Evolutionary conservation across 1,140 invertebrate genomes (phyloP).

Genomic region (Drosophila hydei): DNA sequence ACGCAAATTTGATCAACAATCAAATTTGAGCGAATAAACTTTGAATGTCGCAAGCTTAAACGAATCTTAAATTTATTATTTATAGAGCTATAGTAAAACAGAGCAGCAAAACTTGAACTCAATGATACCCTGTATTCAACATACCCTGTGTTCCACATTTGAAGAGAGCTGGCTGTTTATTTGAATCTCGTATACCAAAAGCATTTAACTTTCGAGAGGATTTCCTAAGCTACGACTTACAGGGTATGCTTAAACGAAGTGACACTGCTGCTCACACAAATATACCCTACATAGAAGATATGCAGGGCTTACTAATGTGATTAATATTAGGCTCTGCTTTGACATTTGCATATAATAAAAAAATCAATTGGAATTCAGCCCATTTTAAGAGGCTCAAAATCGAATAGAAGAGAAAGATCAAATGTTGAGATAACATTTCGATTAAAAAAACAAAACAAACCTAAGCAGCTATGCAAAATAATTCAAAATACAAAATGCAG

Average conservation of each 20-base stretch:
- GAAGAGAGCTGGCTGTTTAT: too few relatives aligned
- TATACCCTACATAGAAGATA: too few relatives aligned
- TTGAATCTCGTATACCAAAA: too few relatives aligned
- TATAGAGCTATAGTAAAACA: neutral
- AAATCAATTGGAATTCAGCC: neutral
- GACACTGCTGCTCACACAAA: too few relatives aligned
- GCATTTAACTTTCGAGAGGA: too few relatives aligned
- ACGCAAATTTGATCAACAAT: constrained; percentile 42
- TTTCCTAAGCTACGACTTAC: too few relatives aligned
- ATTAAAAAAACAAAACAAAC: neutral
- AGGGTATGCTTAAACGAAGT: too few relatives aligned
- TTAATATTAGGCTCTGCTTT: too few relatives aligned
- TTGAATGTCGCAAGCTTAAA: constrained; percentile 18
- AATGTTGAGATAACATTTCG: neutral
- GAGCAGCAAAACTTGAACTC: neutral
- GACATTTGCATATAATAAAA: neutral
- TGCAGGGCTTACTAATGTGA: too few relatives aligned
- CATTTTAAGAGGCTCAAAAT: neutral
- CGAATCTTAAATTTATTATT: constrained; percentile 16
- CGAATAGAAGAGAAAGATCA: neutral
- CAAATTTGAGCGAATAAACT: constrained; percentile 35
- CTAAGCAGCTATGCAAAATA: neutral
- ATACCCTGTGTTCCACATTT: neutral
- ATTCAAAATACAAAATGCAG: neutral
- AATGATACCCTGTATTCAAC: neutral